phyloP scores from a whole-genome alignment of 2,888 invertebrate genomes.

The Bhutanitis thaidina region DNA sequence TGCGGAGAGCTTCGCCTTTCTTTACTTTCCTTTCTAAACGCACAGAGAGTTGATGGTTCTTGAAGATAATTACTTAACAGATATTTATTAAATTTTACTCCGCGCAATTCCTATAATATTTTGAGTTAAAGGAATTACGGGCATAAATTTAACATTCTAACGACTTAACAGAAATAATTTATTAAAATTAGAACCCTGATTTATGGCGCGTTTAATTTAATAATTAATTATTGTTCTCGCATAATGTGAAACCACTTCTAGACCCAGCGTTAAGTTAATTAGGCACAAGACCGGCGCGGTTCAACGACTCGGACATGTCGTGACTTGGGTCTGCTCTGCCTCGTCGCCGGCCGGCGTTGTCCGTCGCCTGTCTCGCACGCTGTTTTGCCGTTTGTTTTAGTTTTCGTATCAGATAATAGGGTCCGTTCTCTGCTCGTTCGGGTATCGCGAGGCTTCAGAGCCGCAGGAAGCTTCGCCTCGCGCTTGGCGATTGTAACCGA shows the following conservation, averaged over 20 bases:
- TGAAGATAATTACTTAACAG: background rate
- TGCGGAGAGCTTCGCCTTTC: no score
- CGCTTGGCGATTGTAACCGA: no score
- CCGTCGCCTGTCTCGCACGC: constrained; percentile 15
- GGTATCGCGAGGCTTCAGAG: no score
- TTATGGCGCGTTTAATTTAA: constrained; percentile 2
- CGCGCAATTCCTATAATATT: no score
- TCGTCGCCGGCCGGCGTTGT: constrained; percentile 20
- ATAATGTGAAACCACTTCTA: constrained; percentile 3
- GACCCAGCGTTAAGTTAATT: constrained; percentile 15
- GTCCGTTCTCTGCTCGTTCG: constrained; percentile 4
- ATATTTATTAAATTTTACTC: background rate
- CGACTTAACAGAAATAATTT: background rate
- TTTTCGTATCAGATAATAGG: constrained; percentile 22
- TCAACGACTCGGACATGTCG: constrained; percentile 29
- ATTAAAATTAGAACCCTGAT: background rate
- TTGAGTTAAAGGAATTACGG: background rate
- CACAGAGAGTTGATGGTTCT: no score
- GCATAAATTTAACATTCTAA: background rate
- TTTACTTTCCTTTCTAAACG: no score
- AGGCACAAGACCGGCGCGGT: constrained; percentile 18
- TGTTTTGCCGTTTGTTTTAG: constrained; percentile 27
- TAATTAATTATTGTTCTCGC: constrained; percentile 11
- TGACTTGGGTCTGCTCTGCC: constrained; percentile 28
- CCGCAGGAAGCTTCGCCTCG: no score